A percentile compares a stretch with the other conserved stretches of the same genome.
Conservation (phyloP, 53 echinoderm and acorn worm species). For the Holothuria scabra region DNA sequence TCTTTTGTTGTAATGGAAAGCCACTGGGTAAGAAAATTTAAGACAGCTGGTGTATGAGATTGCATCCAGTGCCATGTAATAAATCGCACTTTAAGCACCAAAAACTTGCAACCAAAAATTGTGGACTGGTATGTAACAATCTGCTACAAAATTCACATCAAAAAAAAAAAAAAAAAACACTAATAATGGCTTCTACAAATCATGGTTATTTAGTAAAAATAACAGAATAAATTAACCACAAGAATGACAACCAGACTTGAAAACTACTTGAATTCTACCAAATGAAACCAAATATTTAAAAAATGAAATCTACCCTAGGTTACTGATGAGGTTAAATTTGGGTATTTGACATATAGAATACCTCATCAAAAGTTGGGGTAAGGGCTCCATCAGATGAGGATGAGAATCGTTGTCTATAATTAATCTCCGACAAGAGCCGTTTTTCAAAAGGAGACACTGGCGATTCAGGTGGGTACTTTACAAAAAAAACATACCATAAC, state of each 20-base stretch:
- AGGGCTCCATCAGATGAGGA: slow-evolving; percentile 41
- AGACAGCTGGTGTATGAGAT: too few species aligned
- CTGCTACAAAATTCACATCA: neutral
- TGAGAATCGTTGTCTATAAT: slow-evolving; percentile 66
- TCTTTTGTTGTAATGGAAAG: too few species aligned
- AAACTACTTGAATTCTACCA: too few species aligned
- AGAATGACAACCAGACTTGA: too few species aligned
- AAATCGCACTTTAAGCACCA: too few species aligned
- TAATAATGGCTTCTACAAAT: too few species aligned
- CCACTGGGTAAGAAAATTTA: too few species aligned
- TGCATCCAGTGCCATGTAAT: too few species aligned
- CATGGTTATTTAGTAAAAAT: neutral
- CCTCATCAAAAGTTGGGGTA: slow-evolving; percentile 29
- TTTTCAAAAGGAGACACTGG: slow-evolving; percentile 86
- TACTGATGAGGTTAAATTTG: neutral
- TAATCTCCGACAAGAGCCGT: slow-evolving; percentile 79
- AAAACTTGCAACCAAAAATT: too few species aligned
- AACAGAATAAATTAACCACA: neutral
- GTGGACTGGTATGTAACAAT: too few species aligned
- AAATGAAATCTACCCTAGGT: neutral
- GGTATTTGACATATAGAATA: slow-evolving; percentile 10
- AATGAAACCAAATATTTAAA: neutral
- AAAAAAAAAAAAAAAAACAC: neutral
- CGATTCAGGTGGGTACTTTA: neutral
- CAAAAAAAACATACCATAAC: neutral